Percentiles rank a stretch among this genome's conserved stretches.
Evolutionary conservation across 2,888 invertebrate species (phyloP).

Genomic region (Candidula unifasciata): DNA sequence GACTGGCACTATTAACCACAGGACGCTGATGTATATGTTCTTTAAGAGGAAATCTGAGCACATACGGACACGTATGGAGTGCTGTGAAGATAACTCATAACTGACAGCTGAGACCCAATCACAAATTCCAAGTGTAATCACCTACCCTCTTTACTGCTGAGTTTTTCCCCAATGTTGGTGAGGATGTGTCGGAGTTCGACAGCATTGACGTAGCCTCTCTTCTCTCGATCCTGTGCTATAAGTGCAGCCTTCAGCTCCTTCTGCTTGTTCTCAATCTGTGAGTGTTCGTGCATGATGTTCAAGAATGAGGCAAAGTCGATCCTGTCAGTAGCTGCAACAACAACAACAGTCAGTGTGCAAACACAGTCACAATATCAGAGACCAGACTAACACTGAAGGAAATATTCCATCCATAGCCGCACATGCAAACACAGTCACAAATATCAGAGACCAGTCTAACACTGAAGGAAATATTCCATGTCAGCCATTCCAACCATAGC

Average conservation of each 20-base stretch:
- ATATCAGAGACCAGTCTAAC: too few species aligned
- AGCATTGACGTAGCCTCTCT: slow-evolving; percentile 85
- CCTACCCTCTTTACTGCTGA: slow-evolving; percentile 83
- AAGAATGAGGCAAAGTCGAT: slow-evolving; percentile 91
- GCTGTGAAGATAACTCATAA: too few species aligned
- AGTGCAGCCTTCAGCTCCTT: slow-evolving; percentile 92
- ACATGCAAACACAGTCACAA: too few species aligned
- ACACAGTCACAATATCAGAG: background rate
- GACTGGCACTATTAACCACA: too few species aligned
- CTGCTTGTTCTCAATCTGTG: slow-evolving; percentile 88
- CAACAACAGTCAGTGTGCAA: background rate
- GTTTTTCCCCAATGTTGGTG: slow-evolving; percentile 93
- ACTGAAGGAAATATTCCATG: too few species aligned
- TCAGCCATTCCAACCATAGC: too few species aligned
- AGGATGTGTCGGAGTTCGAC: slow-evolving; percentile 90
- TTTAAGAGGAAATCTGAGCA: too few species aligned
- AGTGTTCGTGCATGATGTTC: slow-evolving; percentile 94
- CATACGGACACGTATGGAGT: too few species aligned
- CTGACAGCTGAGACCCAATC: slow-evolving; percentile 52
- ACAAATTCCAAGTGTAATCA: too few species aligned
- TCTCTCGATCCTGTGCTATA: slow-evolving; percentile 84
- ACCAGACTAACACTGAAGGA: too few species aligned
- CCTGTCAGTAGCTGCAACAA: slow-evolving; percentile 63
- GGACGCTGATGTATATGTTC: too few species aligned
- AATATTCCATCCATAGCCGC: too few species aligned